Base-by-base conservation (phyloP, 1,140 invertebrate genomes). In the Hycleus cichorii region DNA sequence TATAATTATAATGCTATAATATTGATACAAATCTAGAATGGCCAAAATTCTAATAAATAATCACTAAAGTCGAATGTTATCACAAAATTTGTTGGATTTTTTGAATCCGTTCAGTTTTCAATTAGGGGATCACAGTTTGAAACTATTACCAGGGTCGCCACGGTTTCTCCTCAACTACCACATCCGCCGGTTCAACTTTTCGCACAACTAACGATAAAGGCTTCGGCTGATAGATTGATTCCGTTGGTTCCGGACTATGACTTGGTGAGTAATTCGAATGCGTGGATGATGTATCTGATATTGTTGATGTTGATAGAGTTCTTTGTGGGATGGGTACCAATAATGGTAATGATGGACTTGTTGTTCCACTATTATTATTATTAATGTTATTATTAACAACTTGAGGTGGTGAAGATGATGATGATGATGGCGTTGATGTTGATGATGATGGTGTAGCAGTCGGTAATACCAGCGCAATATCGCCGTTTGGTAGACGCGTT, bases 391-490 rank as follows among this genome's bases (percentile, higher is more conserved):
- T 32, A 32, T 32, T 32, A 32, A 32, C 32, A 32, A 32, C 32
- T 32, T 32, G 32, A 3, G 32, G 32, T 32, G 2, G 32, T 32
- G 32, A 4, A 1, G 27, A 5, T 32, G 32, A 32, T 32, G 32
- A 7, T 32, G 32, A 32, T 32, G 32, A 7, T 32, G 32, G 4
- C 4, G 32, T 7, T 32, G 32, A 32, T 32, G 32, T 5, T 32
- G 32, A 32, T 32, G 32, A 74, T 62, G 1, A 73, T 3, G 77
- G 74, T 50, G 74, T 79, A 52, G 78, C 77, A 12, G 80, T 81
- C 0, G 88, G 90, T 9, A 92, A 73, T 3, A 93, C 77, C 2
- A 92, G 79, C 0, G 90, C 89, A 45, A 92, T 79, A 65, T 90
- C 89, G 0, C 89, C 90, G 27, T 78, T 87, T 11, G 80, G 83